Evolutionary conservation across 35 echinoderm and acorn worm genomes (phyloP), one percentile per base, ranked within the genome.

Genomic region (Ophioderma brevispina): DNA sequence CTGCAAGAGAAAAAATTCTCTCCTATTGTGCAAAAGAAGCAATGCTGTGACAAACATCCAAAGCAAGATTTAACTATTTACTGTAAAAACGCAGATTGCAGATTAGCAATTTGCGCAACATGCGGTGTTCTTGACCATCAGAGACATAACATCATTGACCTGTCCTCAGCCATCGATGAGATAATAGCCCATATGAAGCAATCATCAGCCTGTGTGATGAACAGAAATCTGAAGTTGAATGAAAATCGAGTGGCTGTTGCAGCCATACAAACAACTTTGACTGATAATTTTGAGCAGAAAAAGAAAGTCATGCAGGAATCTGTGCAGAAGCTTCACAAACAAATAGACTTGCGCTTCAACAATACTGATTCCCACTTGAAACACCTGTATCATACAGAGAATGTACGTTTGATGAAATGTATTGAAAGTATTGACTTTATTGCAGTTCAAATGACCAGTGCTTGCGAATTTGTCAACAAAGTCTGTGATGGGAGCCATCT

Each of bases 391-490:
- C 10, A 70, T 3, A 25, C 59, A 13, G 59, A 70, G n/a, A 70
- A 15, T 1, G 23, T 15, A 1, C 10, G n/a, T 15, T 6, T 70
- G 59, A 30, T 4, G 2, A 4, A 8, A 18, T 15, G 28, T 4
- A 70, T 18, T 70, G 28, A 70, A 25, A 15, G 10, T 18, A 70
- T 70, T 15, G 83, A 85, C 25, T 64, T 35, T 2, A 1, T 85
- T 0, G 25, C 17, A 3, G 36, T 32, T 21, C 83, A 85, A 40
- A 64, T 85, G 17, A 59, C 52, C 43, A 37, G 33, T 19, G 52
- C 83, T 1, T 85, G 83, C 32, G 46, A 85, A 21, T 85, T 85
- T 37, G 83, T 35, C 46, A 37, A 63, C 49, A 70, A 31, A 33
- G 46, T 55, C 13, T 64, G 49, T 37, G 35, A 63, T 28, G 70